Evolutionary conservation across 1,140 invertebrate genomes (phyloP), one percentile per base, ranked within the genome.

Genomic region (Triops cancriformis): DNA sequence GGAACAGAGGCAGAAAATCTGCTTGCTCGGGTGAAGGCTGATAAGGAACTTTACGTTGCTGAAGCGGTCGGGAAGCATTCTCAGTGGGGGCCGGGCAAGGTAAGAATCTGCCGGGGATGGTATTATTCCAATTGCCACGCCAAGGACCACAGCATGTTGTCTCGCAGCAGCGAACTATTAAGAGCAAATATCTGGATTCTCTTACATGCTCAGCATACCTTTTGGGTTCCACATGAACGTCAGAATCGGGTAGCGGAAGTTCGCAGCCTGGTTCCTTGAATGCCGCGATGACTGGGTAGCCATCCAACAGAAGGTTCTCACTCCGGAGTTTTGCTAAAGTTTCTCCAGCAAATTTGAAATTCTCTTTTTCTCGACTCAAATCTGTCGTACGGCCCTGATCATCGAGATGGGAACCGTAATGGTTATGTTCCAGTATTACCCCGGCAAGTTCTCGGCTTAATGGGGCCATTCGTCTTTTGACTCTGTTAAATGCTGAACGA

Each of bases 401-500:
- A 79, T 85, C 80, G 26, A 86, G 79, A 83, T 86, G 84, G 74
- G 76, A 82, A 12, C 84, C 84, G 82, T 80, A 85, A 79, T 80
- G 74, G n/a, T n/a, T n/a, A n/a, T n/a, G 77, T 85, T 84, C 81
- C 26, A 85, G 79, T 73, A 86, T 82, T 7, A 86, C 23, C 73
- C 84, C 84, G 75, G 83, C 42, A 43, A 86, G 80, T 80, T 84
- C 82, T 43, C 79, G 79, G 79, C 82, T 84, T 27, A 86, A 79
- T 41, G 85, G 84, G 45, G 84, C 85, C 85, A 86, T 84, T 77
- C 81, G 73, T 76, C 83, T 31, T 77, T 84, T 82, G 11, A 82
- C 83, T 28, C 77, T 77, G 77, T 83, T 84, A 80, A 80, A 86
- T 9, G 85, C 83, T 74, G 81, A 82, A 37, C 82, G 77, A 26